These are phyloP conservation scores for Heliconius erato DNA, from an alignment of 2,888 invertebrate species.

Conservation along the genomic window DNA sequence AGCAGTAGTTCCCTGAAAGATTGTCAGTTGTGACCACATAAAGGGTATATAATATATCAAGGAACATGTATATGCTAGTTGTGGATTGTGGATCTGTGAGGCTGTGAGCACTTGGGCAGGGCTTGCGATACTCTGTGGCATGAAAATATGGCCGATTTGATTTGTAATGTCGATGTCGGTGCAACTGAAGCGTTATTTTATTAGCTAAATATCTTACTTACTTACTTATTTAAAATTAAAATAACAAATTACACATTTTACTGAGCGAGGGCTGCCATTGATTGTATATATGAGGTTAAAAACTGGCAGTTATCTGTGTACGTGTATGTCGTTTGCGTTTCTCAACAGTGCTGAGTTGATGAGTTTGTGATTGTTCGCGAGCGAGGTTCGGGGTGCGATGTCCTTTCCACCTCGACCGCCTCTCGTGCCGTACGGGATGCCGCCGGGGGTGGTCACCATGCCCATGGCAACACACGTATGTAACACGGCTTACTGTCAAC, in stretches of 20 bases:
- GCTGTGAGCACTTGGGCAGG: background rate
- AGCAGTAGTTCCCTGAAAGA: no score
- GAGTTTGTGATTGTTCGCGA: conserved; percentile 48
- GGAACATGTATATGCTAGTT: no score
- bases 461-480: conserved; percentile 91
- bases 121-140: conserved; percentile 21
- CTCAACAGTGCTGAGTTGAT: conserved; percentile 52
- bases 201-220: conserved; percentile 25
- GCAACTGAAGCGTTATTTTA: conserved; percentile 43
- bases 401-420: conserved; percentile 96
- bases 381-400: conserved; percentile 83
- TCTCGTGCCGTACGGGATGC: conserved; percentile 90
- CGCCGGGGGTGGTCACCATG: conserved; percentile 91
- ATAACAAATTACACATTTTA: conserved; percentile 18
- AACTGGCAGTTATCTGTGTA: conserved; percentile 36
- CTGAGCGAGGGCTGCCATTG: background rate
- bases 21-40: no score
- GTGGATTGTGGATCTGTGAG: no score
- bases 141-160: conserved; percentile 56
- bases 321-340: conserved; percentile 51
- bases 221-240: conserved; percentile 16
- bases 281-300: conserved; percentile 29
- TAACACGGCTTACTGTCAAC: conserved; percentile 54
- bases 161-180: conserved; percentile 52
- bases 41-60: no score